Evolutionary conservation across 2,888 invertebrate species (phyloP).

Genomic region (Endotricha flammealis): DNA sequence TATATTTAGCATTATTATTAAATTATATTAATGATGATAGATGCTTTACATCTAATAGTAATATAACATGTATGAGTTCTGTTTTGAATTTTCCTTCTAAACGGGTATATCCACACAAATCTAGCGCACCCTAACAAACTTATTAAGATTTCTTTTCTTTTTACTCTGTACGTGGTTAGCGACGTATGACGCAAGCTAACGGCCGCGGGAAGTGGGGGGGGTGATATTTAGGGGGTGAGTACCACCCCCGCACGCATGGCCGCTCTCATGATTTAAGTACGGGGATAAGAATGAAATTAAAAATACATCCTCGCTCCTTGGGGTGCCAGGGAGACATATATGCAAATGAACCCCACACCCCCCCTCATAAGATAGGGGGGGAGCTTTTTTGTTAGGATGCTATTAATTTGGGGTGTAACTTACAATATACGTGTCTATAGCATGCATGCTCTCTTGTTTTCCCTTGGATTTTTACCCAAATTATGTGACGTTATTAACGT

Average conservation of each 20-base stretch:
- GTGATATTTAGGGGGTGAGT: constrained; percentile 31
- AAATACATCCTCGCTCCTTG: constrained; percentile 77
- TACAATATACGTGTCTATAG: constrained; percentile 52
- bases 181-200: constrained; percentile 77
- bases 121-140: constrained; percentile 73
- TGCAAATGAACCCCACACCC: constrained; percentile 68
- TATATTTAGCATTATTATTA: too few species aligned
- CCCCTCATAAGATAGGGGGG: constrained; percentile 70
- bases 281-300: constrained; percentile 79
- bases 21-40: too few species aligned
- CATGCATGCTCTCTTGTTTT: constrained; percentile 49
- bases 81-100: too few species aligned
- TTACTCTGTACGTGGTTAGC: constrained; percentile 76
- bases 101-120: constrained; percentile 39
- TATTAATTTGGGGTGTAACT: constrained; percentile 78
- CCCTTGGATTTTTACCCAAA: constrained; percentile 61
- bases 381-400: constrained; percentile 77
- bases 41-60: too few species aligned
- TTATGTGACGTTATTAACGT: constrained; percentile 47
- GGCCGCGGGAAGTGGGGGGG: constrained; percentile 41
- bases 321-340: constrained; percentile 76
- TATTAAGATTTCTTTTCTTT: constrained; percentile 79
- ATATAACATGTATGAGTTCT: too few species aligned
- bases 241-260: constrained; percentile 73
- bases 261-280: constrained; percentile 78